phyloP scores from a whole-genome alignment of 35 echinoderm and acorn worm species.

The Heliocidaris erythrogramma region DNA sequence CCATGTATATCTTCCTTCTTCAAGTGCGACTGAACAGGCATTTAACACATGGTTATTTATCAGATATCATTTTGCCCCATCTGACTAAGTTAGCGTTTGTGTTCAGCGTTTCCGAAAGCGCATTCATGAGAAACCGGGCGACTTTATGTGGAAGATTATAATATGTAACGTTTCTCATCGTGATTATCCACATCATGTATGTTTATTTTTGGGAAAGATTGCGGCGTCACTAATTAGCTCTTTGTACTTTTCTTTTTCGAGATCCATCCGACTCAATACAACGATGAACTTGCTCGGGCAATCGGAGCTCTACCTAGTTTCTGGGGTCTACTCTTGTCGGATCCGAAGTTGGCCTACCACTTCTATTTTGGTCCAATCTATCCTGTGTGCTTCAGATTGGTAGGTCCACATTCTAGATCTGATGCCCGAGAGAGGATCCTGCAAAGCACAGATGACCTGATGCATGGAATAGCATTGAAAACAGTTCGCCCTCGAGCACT shows the following conservation, averaged over 20 bases:
- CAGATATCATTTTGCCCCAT: too few relatives aligned
- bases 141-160: too few relatives aligned
- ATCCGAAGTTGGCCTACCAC: conserved; percentile 44
- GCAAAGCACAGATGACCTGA: conserved; percentile 15
- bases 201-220: neutral
- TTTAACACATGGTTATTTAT: too few relatives aligned
- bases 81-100: too few relatives aligned
- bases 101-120: too few relatives aligned
- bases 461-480: conserved; percentile 30
- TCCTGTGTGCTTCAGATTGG: conserved; percentile 32
- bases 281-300: conserved; percentile 42
- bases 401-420: conserved; percentile 39
- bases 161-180: too few relatives aligned
- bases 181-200: too few relatives aligned
- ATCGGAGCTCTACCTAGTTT: conserved; percentile 49
- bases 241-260: neutral
- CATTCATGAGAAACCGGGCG: too few relatives aligned
- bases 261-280: conserved; percentile 30
- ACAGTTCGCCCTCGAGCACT: neutral
- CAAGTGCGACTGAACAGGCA: too few relatives aligned
- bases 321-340: conserved; percentile 22
- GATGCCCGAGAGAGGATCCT: conserved; percentile 46
- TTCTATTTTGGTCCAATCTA: conserved; percentile 25
- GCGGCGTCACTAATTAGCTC: too few relatives aligned
- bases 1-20: too few relatives aligned